These are phyloP conservation scores for Sicus ferrugineus DNA, from an alignment of 2,888 invertebrate genomes.

Conservation along the genomic window DNA sequence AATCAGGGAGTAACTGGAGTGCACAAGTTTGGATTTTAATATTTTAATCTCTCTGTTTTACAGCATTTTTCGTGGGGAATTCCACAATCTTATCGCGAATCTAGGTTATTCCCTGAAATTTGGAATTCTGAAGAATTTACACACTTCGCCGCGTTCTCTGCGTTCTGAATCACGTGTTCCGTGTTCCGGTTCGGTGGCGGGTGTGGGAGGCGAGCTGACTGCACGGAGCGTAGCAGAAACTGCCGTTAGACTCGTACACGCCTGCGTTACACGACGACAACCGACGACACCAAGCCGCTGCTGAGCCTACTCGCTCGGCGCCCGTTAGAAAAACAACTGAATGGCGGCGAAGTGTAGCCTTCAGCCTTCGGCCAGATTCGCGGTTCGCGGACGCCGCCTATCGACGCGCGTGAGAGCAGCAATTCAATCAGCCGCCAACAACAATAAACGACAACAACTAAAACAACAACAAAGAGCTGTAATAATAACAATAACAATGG, in stretches of 20 bases:
- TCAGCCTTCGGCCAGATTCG: slow-evolving; percentile 29
- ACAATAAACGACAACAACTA: neutral
- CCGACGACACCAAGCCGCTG: slow-evolving; percentile 41
- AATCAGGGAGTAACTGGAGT: too few relatives aligned
- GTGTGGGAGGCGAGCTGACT: too few relatives aligned
- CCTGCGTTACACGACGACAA: slow-evolving; percentile 25
- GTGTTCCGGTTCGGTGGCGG: too few relatives aligned
- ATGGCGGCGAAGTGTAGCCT: slow-evolving; percentile 43
- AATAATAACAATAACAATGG: slow-evolving; percentile 2
- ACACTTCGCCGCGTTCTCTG: too few relatives aligned
- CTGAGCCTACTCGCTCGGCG: slow-evolving; percentile 57
- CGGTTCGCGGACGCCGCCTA: neutral
- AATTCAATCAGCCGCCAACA: neutral
- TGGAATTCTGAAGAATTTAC: too few relatives aligned
- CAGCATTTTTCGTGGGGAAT: too few relatives aligned
- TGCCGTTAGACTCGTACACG: slow-evolving; percentile 23
- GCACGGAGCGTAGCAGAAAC: too few relatives aligned
- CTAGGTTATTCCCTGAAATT: too few relatives aligned
- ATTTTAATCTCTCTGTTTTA: too few relatives aligned
- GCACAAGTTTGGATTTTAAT: too few relatives aligned
- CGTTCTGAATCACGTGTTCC: too few relatives aligned
- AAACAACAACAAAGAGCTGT: neutral
- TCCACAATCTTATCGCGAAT: too few relatives aligned
- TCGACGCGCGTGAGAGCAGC: neutral
- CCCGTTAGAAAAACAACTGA: slow-evolving; percentile 62